A percentile compares a stretch with the other conserved stretches of the same genome.
These are phyloP conservation scores for Pteropus alecto DNA, from an alignment of 2,113 vertebrate species.

Conservation along the genomic window DNA sequence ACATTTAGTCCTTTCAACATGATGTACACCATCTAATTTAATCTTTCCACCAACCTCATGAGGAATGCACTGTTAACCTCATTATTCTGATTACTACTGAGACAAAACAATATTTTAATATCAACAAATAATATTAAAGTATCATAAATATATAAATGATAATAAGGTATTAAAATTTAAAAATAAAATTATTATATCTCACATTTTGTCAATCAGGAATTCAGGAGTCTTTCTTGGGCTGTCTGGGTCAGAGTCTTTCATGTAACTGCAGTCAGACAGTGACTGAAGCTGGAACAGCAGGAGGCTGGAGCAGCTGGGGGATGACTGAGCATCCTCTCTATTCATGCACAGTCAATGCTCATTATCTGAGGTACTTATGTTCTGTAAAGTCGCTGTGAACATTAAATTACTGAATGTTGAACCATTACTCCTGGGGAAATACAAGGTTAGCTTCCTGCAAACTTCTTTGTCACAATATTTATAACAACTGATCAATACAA, in stretches of 20 bases:
- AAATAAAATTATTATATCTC: neutral
- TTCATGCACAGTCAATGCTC: neutral
- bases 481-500: neutral
- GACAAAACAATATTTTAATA: neutral
- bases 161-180: neutral
- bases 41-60: neutral
- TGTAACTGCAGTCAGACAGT: neutral
- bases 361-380: neutral
- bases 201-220: neutral
- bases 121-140: neutral
- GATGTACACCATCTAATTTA: conserved; percentile 22
- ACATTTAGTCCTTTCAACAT: neutral
- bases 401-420: conserved; percentile 12
- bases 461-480: conserved; percentile 4
- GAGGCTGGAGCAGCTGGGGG: neutral
- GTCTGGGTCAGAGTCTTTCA: neutral
- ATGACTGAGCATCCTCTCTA: neutral
- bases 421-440: conserved; percentile 10
- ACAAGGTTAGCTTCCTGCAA: neutral
- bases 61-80: neutral
- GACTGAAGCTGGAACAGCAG: neutral
- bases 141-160: neutral
- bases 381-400: neutral
- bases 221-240: neutral
- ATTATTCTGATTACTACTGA: neutral